A percentile compares a stretch with the other conserved stretches of the same genome.
Evolutionary conservation across 1,140 invertebrate species (phyloP).

Genomic region (Conus ventricosus): DNA sequence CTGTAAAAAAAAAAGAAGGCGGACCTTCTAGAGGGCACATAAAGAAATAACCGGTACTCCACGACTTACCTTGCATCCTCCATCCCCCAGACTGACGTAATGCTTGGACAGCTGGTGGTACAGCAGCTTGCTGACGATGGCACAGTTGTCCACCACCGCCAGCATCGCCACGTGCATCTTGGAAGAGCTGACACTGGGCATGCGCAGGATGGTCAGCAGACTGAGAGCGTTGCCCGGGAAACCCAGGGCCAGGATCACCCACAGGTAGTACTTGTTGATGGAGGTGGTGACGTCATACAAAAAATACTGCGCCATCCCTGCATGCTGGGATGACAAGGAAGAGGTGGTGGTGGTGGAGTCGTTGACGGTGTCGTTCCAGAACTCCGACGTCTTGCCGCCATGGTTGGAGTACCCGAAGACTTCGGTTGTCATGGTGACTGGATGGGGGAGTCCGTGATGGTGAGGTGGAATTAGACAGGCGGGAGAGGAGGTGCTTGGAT

Average conservation of each 20-base stretch:
- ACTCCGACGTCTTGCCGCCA: neutral
- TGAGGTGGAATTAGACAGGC: no score
- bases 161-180: constrained; percentile 55
- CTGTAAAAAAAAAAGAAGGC: no score
- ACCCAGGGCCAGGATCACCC: constrained; percentile 57
- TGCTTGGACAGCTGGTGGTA: constrained; percentile 51
- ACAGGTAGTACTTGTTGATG: constrained; percentile 62
- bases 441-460: neutral
- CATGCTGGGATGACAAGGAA: neutral
- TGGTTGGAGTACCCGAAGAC: neutral
- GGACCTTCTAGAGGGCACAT: no score
- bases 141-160: constrained; percentile 50
- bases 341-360: neutral
- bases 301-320: constrained; percentile 23
- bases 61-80: constrained; percentile 44
- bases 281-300: constrained; percentile 32
- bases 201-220: constrained; percentile 55
- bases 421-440: neutral
- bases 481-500: no score
- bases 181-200: constrained; percentile 59
- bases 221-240: constrained; percentile 61
- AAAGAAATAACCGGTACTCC: neutral
- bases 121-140: constrained; percentile 51
- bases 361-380: neutral
- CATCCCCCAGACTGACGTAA: constrained; percentile 48